Conservation (phyloP, 1,140 invertebrate genomes). For the Neoseiulus cucumeris region DNA sequence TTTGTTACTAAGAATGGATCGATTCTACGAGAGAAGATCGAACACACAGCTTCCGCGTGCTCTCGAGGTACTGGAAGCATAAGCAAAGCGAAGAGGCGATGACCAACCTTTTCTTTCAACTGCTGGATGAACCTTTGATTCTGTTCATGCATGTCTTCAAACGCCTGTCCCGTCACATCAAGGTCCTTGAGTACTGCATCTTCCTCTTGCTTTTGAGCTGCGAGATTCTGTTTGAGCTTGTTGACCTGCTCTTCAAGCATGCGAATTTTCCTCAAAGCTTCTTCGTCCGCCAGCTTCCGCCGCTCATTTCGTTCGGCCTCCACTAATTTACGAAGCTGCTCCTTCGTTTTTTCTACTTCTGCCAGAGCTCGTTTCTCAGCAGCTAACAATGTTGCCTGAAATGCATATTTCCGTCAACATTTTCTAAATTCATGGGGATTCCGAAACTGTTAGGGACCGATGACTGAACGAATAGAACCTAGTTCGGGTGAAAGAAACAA, state of each 20-base stretch:
- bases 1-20: background rate
- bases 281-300: slow-evolving; percentile 81
- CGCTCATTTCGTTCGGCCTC: slow-evolving; percentile 77
- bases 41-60: too few relatives aligned
- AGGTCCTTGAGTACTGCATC: slow-evolving; percentile 93
- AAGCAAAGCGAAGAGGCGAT: background rate
- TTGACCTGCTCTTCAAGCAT: slow-evolving; percentile 65
- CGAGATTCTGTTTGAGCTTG: slow-evolving; percentile 33
- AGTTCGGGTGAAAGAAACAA: too few relatives aligned
- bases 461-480: too few relatives aligned
- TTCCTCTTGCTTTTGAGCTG: slow-evolving; percentile 51
- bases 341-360: slow-evolving; percentile 67
- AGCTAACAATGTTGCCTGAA: slow-evolving; percentile 47
- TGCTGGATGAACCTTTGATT: slow-evolving; percentile 90
- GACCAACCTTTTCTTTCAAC: slow-evolving; percentile 54
- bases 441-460: too few relatives aligned
- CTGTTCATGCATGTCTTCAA: slow-evolving; percentile 98
- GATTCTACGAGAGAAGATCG: background rate
- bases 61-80: background rate
- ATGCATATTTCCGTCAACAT: too few relatives aligned
- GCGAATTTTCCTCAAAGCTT: slow-evolving; percentile 80
- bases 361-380: slow-evolving; percentile 70
- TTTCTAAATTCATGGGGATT: too few relatives aligned
- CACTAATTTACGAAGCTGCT: slow-evolving; percentile 24
- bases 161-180: slow-evolving; percentile 96